Percentiles rank a stretch among this genome's conserved stretches.
These are phyloP conservation scores for Ophiothrix spiculata DNA, from an alignment of 35 echinoderm and acorn worm genomes.

Conservation along the genomic window DNA sequence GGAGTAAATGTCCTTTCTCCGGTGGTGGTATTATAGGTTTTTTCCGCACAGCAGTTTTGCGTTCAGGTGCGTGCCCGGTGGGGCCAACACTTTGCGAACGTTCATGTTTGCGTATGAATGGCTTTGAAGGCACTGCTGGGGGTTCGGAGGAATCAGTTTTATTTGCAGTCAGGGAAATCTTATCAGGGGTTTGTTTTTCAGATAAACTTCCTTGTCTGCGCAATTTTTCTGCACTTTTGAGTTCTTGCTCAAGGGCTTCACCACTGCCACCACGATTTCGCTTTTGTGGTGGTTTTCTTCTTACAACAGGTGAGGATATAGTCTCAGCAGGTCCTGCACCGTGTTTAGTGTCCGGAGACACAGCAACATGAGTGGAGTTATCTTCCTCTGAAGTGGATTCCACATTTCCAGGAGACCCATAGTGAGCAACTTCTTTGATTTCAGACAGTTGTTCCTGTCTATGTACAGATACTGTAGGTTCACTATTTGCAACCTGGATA, in stretches of 20 bases:
- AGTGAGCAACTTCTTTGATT: conserved; percentile 25
- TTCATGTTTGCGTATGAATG: conserved; percentile 2
- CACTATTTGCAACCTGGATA: conserved; percentile 50
- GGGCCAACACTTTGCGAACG: conserved; percentile 30
- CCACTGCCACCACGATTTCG: not conserved
- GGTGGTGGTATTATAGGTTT: conserved; percentile 35
- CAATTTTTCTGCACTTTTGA: not conserved
- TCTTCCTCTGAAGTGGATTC: conserved; percentile 8
- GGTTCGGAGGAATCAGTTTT: not conserved
- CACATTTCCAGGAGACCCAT: conserved; percentile 8
- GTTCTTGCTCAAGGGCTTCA: not conserved
- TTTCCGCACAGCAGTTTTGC: conserved; percentile 15
- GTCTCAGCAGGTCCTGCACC: not conserved
- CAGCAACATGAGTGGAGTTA: not conserved
- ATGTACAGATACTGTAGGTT: conserved; percentile 46
- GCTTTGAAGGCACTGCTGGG: conserved; percentile 1
- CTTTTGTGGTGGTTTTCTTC: not conserved
- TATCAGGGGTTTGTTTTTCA: not conserved
- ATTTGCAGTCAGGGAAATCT: not conserved
- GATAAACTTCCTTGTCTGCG: not conserved
- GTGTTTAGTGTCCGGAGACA: conserved; percentile 5
- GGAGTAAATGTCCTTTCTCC: conserved; percentile 42
- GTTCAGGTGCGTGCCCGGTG: conserved; percentile 13
- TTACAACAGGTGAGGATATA: not conserved
- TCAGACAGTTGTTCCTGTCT: conserved; percentile 45